A percentile compares a stretch with the other conserved stretches of the same genome.
These are phyloP conservation scores for Craseonycteris thonglongyai DNA, from an alignment of 2,113 vertebrate species.

Conservation along the genomic window DNA sequence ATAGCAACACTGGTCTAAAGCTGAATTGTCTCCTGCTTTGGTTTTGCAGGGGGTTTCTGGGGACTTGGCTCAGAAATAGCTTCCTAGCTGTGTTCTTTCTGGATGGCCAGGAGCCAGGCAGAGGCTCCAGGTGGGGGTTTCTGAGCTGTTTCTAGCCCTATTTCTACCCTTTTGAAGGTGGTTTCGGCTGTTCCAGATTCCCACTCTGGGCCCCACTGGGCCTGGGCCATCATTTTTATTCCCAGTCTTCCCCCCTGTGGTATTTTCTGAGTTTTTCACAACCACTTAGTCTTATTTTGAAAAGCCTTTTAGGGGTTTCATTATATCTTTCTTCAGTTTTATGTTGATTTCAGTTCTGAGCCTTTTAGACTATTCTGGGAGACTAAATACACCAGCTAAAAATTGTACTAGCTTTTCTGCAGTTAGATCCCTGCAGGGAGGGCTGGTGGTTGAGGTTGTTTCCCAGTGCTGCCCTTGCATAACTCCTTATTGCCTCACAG, in stretches of 20 bases:
- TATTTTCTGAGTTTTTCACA: constrained; percentile 37
- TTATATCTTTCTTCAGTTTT: constrained; percentile 29
- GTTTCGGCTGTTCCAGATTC: neutral
- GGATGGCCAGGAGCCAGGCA: neutral
- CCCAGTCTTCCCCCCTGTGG: neutral
- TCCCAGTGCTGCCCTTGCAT: neutral
- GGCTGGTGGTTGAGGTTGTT: neutral
- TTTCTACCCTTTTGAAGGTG: neutral
- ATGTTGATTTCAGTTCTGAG: constrained; percentile 22
- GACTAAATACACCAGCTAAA: neutral
- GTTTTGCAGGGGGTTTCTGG: neutral
- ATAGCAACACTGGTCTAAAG: neutral
- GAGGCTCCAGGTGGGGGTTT: neutral
- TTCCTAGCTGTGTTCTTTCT: neutral
- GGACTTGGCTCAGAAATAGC: neutral
- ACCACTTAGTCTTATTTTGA: constrained; percentile 18
- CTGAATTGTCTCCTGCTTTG: neutral
- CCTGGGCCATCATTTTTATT: neutral
- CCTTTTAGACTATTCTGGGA: constrained; percentile 44
- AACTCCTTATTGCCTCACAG: neutral
- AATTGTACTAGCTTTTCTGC: constrained; percentile 8
- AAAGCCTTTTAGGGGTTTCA: constrained; percentile 26
- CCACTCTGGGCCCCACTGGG: neutral
- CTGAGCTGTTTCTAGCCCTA: neutral
- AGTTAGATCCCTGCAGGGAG: neutral